Evolutionary conservation across 2,888 invertebrate species (phyloP).

Genomic region (Spialia ferax): DNA sequence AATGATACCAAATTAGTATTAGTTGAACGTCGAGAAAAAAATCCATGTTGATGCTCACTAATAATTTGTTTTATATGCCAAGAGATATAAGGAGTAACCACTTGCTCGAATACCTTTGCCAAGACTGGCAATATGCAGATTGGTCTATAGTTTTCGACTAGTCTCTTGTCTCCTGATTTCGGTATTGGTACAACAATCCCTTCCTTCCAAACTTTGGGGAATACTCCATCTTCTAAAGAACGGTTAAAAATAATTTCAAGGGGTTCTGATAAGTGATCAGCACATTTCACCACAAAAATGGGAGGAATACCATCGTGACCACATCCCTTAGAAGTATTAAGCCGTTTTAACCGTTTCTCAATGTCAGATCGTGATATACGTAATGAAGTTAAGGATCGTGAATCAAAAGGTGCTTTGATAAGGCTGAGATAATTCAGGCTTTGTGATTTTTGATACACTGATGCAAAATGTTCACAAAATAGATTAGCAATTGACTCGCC

Average conservation of each 20-base stretch:
- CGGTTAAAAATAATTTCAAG: conserved; percentile 20
- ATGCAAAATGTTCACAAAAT: conserved; percentile 17
- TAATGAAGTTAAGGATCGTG: background rate
- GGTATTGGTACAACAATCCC: conserved; percentile 14
- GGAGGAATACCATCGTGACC: conserved; percentile 14
- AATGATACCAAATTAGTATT: background rate
- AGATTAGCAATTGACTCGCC: conserved; percentile 13
- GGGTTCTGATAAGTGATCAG: background rate
- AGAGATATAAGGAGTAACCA: background rate
- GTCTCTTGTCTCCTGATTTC: background rate
- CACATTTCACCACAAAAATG: conserved; percentile 1
- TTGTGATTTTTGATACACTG: conserved; percentile 1
- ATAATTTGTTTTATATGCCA: conserved; percentile 6
- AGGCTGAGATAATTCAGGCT: background rate
- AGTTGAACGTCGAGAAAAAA: conserved; percentile 12
- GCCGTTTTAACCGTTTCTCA: background rate
- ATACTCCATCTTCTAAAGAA: background rate
- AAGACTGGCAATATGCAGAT: conserved; percentile 5
- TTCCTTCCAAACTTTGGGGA: conserved; percentile 16
- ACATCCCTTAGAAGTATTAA: conserved; percentile 8
- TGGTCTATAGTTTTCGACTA: conserved; percentile 11
- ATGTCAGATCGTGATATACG: background rate
- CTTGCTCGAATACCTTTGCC: conserved; percentile 16
- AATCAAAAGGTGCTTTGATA: background rate
- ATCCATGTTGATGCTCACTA: conserved; percentile 18